Evolutionary conservation across 2,888 invertebrate species (phyloP), one percentile per base, ranked within the genome.

Genomic region (Tenthredo distinguenda): DNA sequence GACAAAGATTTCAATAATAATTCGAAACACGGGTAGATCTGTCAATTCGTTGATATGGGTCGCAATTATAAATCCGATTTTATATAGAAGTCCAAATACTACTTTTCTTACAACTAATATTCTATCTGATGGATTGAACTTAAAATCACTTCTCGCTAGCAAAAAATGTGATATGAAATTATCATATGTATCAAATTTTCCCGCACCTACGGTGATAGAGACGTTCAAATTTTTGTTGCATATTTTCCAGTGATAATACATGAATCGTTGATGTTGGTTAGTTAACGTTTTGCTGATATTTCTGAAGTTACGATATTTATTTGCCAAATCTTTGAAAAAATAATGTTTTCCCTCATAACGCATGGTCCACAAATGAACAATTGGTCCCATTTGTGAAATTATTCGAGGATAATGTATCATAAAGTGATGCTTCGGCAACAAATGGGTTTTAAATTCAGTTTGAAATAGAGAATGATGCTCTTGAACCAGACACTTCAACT

Each of bases 381-480:
- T 12, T 85, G 87, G 86, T 7, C 86, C 87, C 81, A 86, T 85
- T 26, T 47, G 47, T 82, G 65, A 18, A 40, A 87, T 84, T 26
- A 86, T 65, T 18, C 74, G 37, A 37, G 87, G 86, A 62, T 86
- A 87, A 58, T 87, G 87, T n/a, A 84, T 7, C 71, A 86, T 58
- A 21, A 87, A 50, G 65, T 87, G 87, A 77, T 87, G 87, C 18
- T 87, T 87, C 6, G 87, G 86, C 40, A 77, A 71, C 43, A 87
- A 58, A 50, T 71, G 77, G 21, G 18, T 40, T 65, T 43, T 26
- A 4, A 85, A 58, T 83, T 31, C 34, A 26, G 37, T 18, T 58
- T 84, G 71, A 83, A 86, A 86, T 82, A 40, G 12, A 10, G 76
- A 58, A 84, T 85, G 85, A 77, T 87, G 87, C 31, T 84, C 47